Percentiles rank a stretch among this genome's conserved stretches.
phyloP scores from a whole-genome alignment of 2,113 vertebrate genomes.

The Peromyscus californicus region DNA sequence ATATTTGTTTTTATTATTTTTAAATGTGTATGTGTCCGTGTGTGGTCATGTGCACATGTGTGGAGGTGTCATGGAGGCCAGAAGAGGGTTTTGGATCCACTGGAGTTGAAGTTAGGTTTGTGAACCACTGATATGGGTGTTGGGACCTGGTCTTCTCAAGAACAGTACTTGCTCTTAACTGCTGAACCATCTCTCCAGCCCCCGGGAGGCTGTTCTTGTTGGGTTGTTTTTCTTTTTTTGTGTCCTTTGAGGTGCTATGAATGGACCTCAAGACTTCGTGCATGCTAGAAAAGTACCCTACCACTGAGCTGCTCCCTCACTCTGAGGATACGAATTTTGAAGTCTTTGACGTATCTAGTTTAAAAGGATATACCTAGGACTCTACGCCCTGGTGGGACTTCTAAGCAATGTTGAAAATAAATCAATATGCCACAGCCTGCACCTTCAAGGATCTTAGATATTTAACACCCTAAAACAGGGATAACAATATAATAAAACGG shows the following conservation, averaged over 20 bases:
- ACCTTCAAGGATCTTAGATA: background rate
- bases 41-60: background rate
- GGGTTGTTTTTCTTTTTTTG: background rate
- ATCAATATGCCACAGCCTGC: background rate
- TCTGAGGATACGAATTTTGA: background rate
- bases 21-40: background rate
- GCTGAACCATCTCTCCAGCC: background rate
- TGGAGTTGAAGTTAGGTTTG: background rate
- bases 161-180: background rate
- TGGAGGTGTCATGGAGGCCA: background rate
- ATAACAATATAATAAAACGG: background rate
- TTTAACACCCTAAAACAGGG: background rate
- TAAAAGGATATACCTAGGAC: background rate
- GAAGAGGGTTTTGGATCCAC: background rate
- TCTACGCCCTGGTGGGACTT: background rate
- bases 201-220: background rate
- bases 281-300: too few relatives aligned
- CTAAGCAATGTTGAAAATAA: background rate
- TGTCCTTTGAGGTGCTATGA: background rate
- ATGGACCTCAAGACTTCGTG: background rate
- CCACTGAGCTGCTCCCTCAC: background rate
- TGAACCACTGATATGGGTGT: background rate
- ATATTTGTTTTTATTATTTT: background rate
- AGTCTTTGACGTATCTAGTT: constrained; percentile 1
- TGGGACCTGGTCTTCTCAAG: background rate